A percentile compares a stretch with the other conserved stretches of the same genome.
Conservation (phyloP, 2,113 vertebrate species). For the Balaeniceps rex region DNA sequence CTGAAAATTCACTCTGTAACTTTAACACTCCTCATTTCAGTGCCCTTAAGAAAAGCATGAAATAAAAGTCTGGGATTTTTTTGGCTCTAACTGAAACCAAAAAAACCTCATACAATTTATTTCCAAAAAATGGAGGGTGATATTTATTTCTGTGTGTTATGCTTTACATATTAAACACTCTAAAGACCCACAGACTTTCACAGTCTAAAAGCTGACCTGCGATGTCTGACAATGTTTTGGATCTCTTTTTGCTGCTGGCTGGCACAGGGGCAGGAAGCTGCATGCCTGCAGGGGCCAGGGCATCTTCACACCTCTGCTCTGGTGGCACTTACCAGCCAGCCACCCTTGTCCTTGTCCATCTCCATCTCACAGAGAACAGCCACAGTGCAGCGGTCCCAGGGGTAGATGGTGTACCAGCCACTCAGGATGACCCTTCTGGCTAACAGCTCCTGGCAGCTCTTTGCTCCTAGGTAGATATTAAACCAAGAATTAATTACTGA, state of each 20-base stretch:
- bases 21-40: neutral
- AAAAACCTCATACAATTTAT: neutral
- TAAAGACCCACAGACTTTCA: neutral
- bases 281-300: rapidly evolving
- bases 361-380: neutral
- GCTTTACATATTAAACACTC: neutral
- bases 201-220: neutral
- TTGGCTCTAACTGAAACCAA: neutral
- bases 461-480: neutral
- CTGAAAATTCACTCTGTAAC: neutral
- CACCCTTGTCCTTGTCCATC: neutral
- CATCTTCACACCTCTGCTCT: neutral
- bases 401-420: neutral
- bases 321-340: neutral
- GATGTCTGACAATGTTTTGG: neutral
- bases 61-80: neutral
- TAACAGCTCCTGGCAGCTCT: neutral
- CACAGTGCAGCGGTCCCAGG: neutral
- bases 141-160: neutral
- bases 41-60: neutral
- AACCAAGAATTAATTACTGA: neutral
- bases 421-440: neutral
- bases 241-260: neutral
- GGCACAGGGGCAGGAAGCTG: neutral
- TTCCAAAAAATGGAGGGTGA: neutral